These are phyloP conservation scores for Ethmia dodecea DNA, from an alignment of 2,888 invertebrate species.

Conservation along the genomic window DNA sequence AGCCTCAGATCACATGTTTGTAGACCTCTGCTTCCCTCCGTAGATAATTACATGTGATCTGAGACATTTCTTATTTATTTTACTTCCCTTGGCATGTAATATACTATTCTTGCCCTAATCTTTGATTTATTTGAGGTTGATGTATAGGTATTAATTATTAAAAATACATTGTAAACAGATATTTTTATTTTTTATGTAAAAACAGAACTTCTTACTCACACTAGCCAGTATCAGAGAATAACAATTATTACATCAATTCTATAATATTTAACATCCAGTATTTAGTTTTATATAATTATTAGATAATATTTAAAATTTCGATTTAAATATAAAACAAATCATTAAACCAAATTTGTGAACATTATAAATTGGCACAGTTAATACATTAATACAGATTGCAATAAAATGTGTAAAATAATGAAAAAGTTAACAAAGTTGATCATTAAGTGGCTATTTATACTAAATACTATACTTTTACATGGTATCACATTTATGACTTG, in stretches of 20 bases:
- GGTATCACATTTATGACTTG: slow-evolving; percentile 54
- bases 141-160: slow-evolving; percentile 9
- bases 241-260: slow-evolving; percentile 59
- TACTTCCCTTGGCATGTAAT: no score
- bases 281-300: slow-evolving; percentile 23
- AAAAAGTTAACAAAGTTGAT: background rate
- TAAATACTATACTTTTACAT: slow-evolving; percentile 22
- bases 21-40: no score
- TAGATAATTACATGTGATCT: no score
- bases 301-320: slow-evolving; percentile 20
- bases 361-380: slow-evolving; percentile 47
- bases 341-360: slow-evolving; percentile 15
- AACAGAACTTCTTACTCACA: slow-evolving; percentile 58
- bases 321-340: slow-evolving; percentile 23
- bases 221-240: slow-evolving; percentile 52
- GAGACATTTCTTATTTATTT: no score
- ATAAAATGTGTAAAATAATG: slow-evolving; percentile 22
- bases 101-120: no score
- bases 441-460: slow-evolving; percentile 1
- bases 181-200: slow-evolving; percentile 67
- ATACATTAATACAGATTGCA: slow-evolving; percentile 24
- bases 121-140: background rate
- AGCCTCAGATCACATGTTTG: no score
- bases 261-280: slow-evolving; percentile 34
- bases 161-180: slow-evolving; percentile 47